Evolutionary conservation across 2,797 vertebrate genomes (phyloP), one percentile per base, ranked within the genome.

Genomic region (Xyrichtys novacula): DNA sequence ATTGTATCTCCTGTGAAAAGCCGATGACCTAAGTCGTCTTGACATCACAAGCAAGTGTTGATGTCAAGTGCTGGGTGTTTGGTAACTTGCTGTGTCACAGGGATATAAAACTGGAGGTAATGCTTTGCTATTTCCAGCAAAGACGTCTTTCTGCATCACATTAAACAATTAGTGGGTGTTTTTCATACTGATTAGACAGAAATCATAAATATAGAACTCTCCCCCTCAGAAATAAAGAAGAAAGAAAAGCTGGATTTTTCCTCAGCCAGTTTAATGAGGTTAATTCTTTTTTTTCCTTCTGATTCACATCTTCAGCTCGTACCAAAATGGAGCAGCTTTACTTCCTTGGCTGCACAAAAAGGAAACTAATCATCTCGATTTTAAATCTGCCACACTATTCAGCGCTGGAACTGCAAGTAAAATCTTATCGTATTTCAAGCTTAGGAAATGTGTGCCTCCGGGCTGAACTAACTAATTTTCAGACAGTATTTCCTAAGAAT

Each of bases 41-140:
- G 67, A 78, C 50, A 67, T 39, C 74, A 59, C 50, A 40, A 65
- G 49, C 65, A 52, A 64, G 32, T 47, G 28, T 54, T 39, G 7
- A 46, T 54, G 47, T 63, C 36, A 77, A 57, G 48, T 34, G 56
- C 19, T 20, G 3, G 5, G 44, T 29, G 28, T 72, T 20, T 40
- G 3, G 50, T 44, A 52, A 25, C 5, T 0, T 22, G 50, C 36
- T 31, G 61, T 29, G 50, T 57, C 22, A 26, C 25, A 49, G 54
- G 6, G 9, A 69, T 40, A 59, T 38, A 31, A 46, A 28, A 34
- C 55, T 39, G 54, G 19, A 66, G 65, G 8, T 28, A 32, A 58
- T 38, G 16, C 12, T 54, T 68, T 52, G 29, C 10, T 34, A 56
- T 65, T 66, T 65, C 28, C 22, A 65, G 38, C 17, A 49, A 15